Evolutionary conservation across 2,797 vertebrate genomes (phyloP).

Genomic region (Gadopsis bispinosus): DNA sequence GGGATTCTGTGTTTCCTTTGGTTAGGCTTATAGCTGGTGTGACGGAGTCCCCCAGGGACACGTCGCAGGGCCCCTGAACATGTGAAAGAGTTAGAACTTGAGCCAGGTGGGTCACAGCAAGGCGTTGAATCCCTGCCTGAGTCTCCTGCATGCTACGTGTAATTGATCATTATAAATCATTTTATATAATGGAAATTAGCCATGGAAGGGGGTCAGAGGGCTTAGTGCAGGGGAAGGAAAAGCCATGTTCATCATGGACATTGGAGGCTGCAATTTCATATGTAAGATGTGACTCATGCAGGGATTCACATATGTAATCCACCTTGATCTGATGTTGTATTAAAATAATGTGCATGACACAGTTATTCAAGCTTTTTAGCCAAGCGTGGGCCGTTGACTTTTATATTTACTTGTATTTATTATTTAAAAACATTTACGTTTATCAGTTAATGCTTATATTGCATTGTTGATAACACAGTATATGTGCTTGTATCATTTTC

Average conservation of each 20-base stretch:
- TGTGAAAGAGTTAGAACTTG: slow-evolving; percentile 52
- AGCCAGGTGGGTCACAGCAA: slow-evolving; percentile 57
- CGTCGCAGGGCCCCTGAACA: slow-evolving; percentile 44
- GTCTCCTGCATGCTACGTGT: slow-evolving; percentile 43
- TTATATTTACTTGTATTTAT: too few species aligned
- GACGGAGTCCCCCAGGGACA: slow-evolving; percentile 54
- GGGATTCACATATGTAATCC: slow-evolving; percentile 4
- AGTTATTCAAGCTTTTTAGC: background rate
- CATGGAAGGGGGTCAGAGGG: slow-evolving; percentile 45
- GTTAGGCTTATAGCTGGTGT: slow-evolving; percentile 58
- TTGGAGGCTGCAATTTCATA: slow-evolving; percentile 52
- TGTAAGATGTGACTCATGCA: slow-evolving; percentile 7
- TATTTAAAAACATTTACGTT: too few species aligned
- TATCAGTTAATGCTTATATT: too few species aligned
- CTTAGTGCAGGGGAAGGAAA: slow-evolving; percentile 29
- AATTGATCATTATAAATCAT: slow-evolving; percentile 68
- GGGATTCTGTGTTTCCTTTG: slow-evolving; percentile 65
- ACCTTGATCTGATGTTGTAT: slow-evolving; percentile 17
- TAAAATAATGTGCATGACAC: slow-evolving; percentile 23
- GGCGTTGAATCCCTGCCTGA: slow-evolving; percentile 51
- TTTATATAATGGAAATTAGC: slow-evolving; percentile 65
- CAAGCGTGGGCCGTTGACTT: too few species aligned
- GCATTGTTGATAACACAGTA: too few species aligned
- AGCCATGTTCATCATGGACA: slow-evolving; percentile 31
- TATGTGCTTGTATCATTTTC: background rate